Evolutionary conservation across 2,888 invertebrate genomes (phyloP).

Genomic region (Agrochola lota): DNA sequence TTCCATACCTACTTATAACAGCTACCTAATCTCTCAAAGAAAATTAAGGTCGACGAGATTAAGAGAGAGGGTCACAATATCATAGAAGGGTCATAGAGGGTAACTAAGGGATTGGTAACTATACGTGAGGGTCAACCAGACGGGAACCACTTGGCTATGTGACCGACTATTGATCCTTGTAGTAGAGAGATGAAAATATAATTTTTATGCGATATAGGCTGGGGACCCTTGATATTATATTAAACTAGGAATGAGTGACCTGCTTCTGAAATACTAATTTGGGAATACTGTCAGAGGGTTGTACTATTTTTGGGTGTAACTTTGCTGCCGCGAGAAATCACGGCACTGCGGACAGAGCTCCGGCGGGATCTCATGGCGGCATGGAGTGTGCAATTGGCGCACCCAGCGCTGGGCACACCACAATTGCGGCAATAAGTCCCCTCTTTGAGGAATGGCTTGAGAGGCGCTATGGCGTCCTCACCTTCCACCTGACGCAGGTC

Average conservation of each 20-base stretch:
- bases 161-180: constrained; percentile 18
- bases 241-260: neutral
- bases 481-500: no score
- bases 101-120: constrained; percentile 23
- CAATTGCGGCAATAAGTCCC: no score
- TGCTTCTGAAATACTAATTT: constrained; percentile 28
- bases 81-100: constrained; percentile 24
- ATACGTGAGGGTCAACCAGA: constrained; percentile 40
- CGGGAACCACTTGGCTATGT: constrained; percentile 19
- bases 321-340: no score
- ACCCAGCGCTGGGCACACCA: no score
- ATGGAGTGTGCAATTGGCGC: no score
- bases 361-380: no score
- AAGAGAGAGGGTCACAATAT: constrained; percentile 19
- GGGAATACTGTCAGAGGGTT: no score
- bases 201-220: constrained; percentile 21
- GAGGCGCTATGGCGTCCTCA: no score
- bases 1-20: neutral
- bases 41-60: constrained; percentile 42
- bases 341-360: no score
- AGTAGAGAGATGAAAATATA: constrained; percentile 8
- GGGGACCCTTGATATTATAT: constrained; percentile 8
- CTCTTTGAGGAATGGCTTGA: no score
- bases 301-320: no score
- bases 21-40: constrained; percentile 20